Evolutionary conservation across 37 sponge, comb jelly and placozoan genomes (phyloP).

Genomic region (Diacarnus erythraeanus): DNA sequence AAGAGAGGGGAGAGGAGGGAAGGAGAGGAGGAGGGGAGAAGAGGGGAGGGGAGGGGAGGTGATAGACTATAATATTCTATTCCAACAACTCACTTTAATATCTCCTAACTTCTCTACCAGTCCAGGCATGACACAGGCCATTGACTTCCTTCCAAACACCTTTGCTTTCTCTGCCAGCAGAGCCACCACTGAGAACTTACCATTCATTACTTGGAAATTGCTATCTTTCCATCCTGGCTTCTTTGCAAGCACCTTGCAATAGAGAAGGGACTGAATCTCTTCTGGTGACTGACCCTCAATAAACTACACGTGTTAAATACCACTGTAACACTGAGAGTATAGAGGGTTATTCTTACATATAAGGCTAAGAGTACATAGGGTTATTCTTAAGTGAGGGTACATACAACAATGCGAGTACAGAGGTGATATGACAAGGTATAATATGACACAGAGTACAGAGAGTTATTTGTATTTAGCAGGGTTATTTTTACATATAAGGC

Average conservation of each 20-base stretch:
- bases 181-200: constrained; percentile 65
- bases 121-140: constrained; percentile 57
- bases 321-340: too few species aligned
- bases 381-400: too few species aligned
- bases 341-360: too few species aligned
- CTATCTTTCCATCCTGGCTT: constrained; percentile 97
- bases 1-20: background rate
- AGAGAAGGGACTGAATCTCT: constrained; percentile 75
- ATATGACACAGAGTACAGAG: too few species aligned
- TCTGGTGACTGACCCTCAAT: constrained; percentile 54
- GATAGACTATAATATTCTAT: background rate
- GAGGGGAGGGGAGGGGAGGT: background rate
- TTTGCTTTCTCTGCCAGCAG: constrained; percentile 55
- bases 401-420: too few species aligned
- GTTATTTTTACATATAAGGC: too few species aligned
- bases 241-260: constrained; percentile 67
- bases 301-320: constrained; percentile 11
- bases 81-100: constrained; percentile 50
- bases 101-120: constrained; percentile 90
- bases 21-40: background rate
- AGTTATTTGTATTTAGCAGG: too few species aligned
- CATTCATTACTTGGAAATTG: constrained; percentile 90
- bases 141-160: constrained; percentile 76
- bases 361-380: too few species aligned
- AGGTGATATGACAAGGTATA: too few species aligned